Evolutionary conservation across 2,797 vertebrate genomes (phyloP), one percentile per base, ranked within the genome.

Genomic region (Fringilla coelebs): DNA sequence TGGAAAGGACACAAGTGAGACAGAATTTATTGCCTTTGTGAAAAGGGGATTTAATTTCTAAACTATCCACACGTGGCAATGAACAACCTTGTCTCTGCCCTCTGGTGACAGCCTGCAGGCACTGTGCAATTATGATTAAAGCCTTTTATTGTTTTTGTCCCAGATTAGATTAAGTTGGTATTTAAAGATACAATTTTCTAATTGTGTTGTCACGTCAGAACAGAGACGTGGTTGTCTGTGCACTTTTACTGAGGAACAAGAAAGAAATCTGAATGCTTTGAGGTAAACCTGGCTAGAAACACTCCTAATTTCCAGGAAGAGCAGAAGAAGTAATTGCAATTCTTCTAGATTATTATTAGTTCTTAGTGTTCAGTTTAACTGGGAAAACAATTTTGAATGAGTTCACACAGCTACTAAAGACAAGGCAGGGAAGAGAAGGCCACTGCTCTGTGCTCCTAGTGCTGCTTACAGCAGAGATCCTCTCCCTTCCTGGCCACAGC

Each of bases 111-210:
- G 91, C 71, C 88, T 81, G 79, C 88, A 95, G 85, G 85, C 94
- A 95, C 89, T 41, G 0, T 81, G 83, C 92, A 96, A 94, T 96
- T 96, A 96, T 76, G 91, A 94, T 91, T 96, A 94, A 92, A 94
- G 82, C 72, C 40, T 94, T 96, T 95, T 94, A 96, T 94, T 96
- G 89, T 81, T 89, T 97, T 88, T 91, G 91, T 96, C 94, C 79
- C 92, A 84, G 94, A 96, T 96, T 96, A 96, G 93, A 97, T 96
- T 96, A 96, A 68, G 66, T 57, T 91, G 89, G 74, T 95, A 96
- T 96, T 97, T 96, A 93, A 96, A 95, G 94, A 91, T 51, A 88
- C 84, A 89, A 90, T 95, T 97, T 95, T 94, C 92, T 96, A 90
- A 92, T 86, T 89, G 82, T 11, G 0, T 78, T 90, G 89, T 84